These are phyloP conservation scores for Apostichopus japonicus DNA, from an alignment of 35 echinoderm and acorn worm genomes.

Conservation along the genomic window DNA sequence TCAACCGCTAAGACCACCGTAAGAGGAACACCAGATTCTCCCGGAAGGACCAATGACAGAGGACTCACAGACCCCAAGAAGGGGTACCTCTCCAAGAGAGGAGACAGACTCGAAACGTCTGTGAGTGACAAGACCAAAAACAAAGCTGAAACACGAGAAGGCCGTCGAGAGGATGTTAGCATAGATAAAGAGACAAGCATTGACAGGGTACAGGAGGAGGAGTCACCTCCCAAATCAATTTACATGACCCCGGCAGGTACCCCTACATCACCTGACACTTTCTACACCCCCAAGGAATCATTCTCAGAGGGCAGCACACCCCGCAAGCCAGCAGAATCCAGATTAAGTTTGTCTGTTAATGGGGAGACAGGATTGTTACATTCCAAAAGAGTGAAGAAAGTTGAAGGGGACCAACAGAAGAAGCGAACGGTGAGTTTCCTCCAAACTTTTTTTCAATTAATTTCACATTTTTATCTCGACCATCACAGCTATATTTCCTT, in stretches of 20 bases:
- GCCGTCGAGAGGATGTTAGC: slow-evolving; percentile 7
- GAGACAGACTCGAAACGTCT: neutral
- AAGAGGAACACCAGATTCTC: neutral
- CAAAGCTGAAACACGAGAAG: slow-evolving; percentile 21
- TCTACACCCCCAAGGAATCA: slow-evolving; percentile 41
- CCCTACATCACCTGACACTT: slow-evolving; percentile 33
- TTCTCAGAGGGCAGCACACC: neutral
- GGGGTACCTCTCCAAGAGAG: neutral
- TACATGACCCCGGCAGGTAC: slow-evolving; percentile 35
- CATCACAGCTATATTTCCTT: neutral
- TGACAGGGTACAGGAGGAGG: slow-evolving; percentile 16
- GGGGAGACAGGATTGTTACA: slow-evolving; percentile 23
- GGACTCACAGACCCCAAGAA: neutral
- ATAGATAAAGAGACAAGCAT: slow-evolving; percentile 25
- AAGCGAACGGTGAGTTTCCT: neutral
- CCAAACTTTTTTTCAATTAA: neutral
- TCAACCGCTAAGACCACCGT: neutral
- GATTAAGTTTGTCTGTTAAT: neutral
- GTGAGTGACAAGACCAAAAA: slow-evolving; percentile 26
- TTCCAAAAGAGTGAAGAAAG: slow-evolving; percentile 23
- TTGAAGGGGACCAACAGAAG: slow-evolving; percentile 48
- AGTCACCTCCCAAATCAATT: slow-evolving; percentile 33
- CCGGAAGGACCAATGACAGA: slow-evolving; percentile 10
- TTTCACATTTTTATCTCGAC: neutral
- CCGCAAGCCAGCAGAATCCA: neutral